These are phyloP conservation scores for Hirudo medicinalis DNA, from an alignment of 1,140 invertebrate genomes.

Conservation along the genomic window DNA sequence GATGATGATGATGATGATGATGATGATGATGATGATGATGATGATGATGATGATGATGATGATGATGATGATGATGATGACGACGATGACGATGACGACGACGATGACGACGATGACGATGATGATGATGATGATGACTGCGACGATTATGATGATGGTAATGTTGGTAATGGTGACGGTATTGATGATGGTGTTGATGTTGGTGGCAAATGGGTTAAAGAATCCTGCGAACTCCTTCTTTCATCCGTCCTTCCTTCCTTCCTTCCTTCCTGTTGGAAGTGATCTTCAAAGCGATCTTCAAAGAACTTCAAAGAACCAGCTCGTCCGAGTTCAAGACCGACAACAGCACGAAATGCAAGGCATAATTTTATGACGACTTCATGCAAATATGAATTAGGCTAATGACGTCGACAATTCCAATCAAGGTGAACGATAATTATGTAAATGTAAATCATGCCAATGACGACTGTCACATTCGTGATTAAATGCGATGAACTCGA, in stretches of 20 bases:
- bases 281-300: background rate
- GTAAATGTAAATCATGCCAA: no score
- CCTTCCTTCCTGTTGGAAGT: background rate
- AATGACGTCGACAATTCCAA: no score
- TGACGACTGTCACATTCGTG: no score
- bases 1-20: background rate
- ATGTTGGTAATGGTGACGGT: background rate
- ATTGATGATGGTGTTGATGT: background rate
- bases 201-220: background rate
- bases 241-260: no score
- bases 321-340: background rate
- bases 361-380: no score
- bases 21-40: background rate
- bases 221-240: background rate
- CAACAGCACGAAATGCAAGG: no score
- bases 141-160: background rate
- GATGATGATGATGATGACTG: background rate
- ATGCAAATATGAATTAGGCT: no score
- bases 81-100: background rate
- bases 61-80: background rate
- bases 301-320: no score
- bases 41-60: conserved; percentile 1
- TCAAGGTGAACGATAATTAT: no score
- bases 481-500: no score
- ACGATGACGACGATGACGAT: background rate